Evolutionary conservation across 2,888 invertebrate genomes (phyloP).

Genomic region (Spicauda simplicius): DNA sequence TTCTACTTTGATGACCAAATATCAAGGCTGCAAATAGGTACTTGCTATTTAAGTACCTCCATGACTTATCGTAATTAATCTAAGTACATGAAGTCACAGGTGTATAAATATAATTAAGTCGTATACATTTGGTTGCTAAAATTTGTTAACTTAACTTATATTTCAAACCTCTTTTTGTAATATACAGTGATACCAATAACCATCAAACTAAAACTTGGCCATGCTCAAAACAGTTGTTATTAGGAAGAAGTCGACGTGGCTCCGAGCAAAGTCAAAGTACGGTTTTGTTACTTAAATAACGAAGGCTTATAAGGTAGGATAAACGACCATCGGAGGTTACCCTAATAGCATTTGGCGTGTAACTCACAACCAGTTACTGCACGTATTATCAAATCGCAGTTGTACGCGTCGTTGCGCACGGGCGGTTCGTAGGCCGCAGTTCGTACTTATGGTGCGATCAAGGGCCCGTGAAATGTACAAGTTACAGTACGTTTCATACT

Average conservation of each 20-base stretch:
- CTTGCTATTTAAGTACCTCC: background rate
- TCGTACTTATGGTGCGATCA: slow-evolving; percentile 52
- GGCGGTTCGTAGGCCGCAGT: slow-evolving; percentile 48
- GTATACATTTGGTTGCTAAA: background rate
- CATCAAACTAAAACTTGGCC: no score
- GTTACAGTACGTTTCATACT: slow-evolving; percentile 48
- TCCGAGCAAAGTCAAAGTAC: no score
- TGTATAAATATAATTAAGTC: background rate
- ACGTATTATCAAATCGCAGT: slow-evolving; percentile 69
- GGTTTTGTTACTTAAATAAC: no score
- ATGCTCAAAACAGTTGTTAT: no score
- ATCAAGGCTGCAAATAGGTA: slow-evolving; percentile 7
- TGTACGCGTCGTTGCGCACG: slow-evolving; percentile 65
- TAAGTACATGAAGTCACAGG: background rate
- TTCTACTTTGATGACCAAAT: background rate
- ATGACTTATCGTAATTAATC: slow-evolving; percentile 27
- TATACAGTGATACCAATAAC: no score
- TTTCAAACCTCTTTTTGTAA: no score
- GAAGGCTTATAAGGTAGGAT: background rate
- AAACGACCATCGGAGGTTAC: slow-evolving; percentile 57
- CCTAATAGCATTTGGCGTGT: slow-evolving; percentile 58
- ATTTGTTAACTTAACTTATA: background rate
- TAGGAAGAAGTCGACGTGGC: no score
- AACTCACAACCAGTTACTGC: slow-evolving; percentile 37
- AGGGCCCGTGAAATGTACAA: slow-evolving; percentile 73